phyloP scores from a whole-genome alignment of 1,140 invertebrate genomes.

The Leptinotarsa defecta region DNA sequence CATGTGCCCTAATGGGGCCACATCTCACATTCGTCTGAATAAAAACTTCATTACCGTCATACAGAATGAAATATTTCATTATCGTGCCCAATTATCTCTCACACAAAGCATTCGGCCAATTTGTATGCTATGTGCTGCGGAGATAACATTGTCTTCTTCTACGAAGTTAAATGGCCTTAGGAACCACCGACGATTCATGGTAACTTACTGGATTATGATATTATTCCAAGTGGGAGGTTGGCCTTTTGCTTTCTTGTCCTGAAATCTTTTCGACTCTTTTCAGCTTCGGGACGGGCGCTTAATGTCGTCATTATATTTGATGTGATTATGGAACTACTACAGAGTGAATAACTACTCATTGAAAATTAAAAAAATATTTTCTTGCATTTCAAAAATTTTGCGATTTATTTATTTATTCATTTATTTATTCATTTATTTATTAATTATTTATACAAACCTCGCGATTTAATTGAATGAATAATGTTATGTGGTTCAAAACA shows the following conservation, averaged over 20 bases:
- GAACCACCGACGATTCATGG: background rate
- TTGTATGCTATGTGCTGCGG: slow-evolving; percentile 26
- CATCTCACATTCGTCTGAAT: slow-evolving; percentile 31
- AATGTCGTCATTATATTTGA: background rate
- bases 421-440: too few species aligned
- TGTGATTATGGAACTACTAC: background rate
- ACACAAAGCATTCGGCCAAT: slow-evolving; percentile 28
- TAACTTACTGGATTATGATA: slow-evolving; percentile 10
- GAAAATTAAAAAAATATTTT: too few species aligned
- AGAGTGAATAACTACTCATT: background rate
- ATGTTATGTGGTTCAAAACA: too few species aligned
- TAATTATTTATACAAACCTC: too few species aligned
- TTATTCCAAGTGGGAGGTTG: slow-evolving; percentile 1
- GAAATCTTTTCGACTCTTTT: background rate
- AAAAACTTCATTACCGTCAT: slow-evolving; percentile 32
- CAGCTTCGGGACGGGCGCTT: background rate
- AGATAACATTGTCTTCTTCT: slow-evolving; percentile 35
- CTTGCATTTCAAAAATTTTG: too few species aligned
- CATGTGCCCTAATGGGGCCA: slow-evolving; percentile 23
- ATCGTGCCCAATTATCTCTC: slow-evolving; percentile 15
- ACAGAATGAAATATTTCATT: slow-evolving; percentile 20
- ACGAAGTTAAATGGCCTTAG: slow-evolving; percentile 17
- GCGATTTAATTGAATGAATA: too few species aligned
- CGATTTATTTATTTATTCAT: too few species aligned
- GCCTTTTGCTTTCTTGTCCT: background rate